A percentile compares a stretch with the other conserved stretches of the same genome.
Evolutionary conservation across 2,888 invertebrate genomes (phyloP).

Genomic region (Diaperis boleti): DNA sequence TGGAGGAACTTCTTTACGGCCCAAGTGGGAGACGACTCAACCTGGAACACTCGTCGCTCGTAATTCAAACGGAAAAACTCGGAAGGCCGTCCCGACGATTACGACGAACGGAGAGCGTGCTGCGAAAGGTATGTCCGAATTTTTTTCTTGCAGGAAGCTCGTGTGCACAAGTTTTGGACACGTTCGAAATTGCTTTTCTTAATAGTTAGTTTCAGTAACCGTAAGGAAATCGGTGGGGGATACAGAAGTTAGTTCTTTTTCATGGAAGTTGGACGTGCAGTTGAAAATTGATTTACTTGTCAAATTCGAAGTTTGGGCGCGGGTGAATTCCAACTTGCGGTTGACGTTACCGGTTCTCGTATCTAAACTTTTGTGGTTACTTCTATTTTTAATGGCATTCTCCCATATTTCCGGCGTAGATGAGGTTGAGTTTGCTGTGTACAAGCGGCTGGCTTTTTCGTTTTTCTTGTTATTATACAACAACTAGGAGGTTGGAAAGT

Average conservation of each 20-base stretch:
- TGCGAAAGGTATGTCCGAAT: slow-evolving; percentile 7
- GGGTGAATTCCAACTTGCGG: background rate
- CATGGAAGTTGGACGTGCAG: too few species aligned
- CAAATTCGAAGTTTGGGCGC: background rate
- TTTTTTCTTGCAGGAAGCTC: too few species aligned
- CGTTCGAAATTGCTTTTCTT: too few species aligned
- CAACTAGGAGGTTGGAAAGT: too few species aligned
- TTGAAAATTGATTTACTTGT: background rate
- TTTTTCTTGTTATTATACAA: too few species aligned
- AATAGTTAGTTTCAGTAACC: too few species aligned
- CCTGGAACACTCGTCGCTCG: slow-evolving; percentile 21
- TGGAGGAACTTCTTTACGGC: slow-evolving; percentile 37
- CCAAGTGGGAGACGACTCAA: slow-evolving; percentile 37
- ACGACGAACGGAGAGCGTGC: slow-evolving; percentile 10
- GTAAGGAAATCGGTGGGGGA: too few species aligned
- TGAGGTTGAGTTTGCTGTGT: too few species aligned
- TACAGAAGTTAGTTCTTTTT: too few species aligned
- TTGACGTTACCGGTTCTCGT: background rate
- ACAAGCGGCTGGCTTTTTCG: too few species aligned
- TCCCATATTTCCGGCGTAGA: background rate
- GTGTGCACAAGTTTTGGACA: too few species aligned
- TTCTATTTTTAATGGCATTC: background rate
- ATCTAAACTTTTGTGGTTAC: background rate
- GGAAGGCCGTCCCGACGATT: slow-evolving; percentile 20
- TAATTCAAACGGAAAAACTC: slow-evolving; percentile 42